Conservation (phyloP, 2,113 vertebrate species). For the Notarius lentiginosus region DNA sequence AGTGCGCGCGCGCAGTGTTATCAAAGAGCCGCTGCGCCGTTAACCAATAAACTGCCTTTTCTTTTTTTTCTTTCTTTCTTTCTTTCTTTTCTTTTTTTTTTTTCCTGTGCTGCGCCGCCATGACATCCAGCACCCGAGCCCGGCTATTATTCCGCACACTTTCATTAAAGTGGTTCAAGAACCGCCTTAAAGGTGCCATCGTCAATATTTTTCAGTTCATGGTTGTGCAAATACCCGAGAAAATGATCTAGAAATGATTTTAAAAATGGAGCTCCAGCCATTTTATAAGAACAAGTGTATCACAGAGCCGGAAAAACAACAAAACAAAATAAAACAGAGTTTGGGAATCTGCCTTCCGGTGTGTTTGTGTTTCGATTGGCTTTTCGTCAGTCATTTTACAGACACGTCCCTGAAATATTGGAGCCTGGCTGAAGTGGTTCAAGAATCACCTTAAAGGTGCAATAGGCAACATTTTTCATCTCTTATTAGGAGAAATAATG, state of each 20-base stretch:
- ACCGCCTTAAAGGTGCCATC: background rate
- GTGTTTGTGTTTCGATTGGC: too few species aligned
- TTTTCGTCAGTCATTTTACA: too few species aligned
- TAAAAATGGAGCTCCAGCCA: background rate
- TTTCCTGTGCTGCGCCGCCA: constrained; percentile 47
- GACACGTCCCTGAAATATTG: too few species aligned
- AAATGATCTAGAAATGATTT: background rate
- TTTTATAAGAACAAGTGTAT: background rate
- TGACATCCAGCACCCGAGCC: constrained; percentile 37
- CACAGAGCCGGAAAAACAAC: too few species aligned
- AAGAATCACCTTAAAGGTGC: too few species aligned
- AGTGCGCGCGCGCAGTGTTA: constrained; percentile 22
- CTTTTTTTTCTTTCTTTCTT: background rate
- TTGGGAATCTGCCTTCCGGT: too few species aligned
- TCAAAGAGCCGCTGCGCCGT: constrained; percentile 39
- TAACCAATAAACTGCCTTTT: constrained; percentile 42
- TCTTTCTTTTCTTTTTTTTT: background rate
- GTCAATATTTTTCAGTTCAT: background rate
- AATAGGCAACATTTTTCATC: too few species aligned
- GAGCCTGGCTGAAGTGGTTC: too few species aligned
- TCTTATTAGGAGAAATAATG: background rate
- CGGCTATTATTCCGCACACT: constrained; percentile 30
- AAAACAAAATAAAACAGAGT: too few species aligned
- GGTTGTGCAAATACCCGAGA: background rate
- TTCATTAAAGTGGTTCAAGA: background rate